These are phyloP conservation scores for Polypedilum pembai DNA, from an alignment of 1,140 invertebrate species.

Conservation along the genomic window DNA sequence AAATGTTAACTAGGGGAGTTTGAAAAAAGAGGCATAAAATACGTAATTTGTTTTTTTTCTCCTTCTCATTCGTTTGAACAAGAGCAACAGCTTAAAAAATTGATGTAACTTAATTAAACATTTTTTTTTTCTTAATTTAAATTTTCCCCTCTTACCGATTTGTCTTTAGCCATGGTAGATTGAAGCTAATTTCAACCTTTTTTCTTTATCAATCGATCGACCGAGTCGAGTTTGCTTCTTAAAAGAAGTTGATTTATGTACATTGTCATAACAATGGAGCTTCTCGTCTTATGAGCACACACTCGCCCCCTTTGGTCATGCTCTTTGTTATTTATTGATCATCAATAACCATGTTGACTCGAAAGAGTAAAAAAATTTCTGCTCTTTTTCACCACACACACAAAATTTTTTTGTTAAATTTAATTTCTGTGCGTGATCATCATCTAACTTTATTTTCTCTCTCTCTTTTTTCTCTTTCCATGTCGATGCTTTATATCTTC, in stretches of 20 bases:
- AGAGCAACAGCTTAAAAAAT: neutral
- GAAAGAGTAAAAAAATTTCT: neutral
- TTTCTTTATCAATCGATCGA: slow-evolving; percentile 15
- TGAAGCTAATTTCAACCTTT: neutral
- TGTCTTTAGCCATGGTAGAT: slow-evolving; percentile 9
- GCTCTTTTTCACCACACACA: neutral
- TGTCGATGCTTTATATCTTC: neutral
- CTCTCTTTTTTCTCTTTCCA: neutral
- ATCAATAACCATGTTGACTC: too few relatives aligned
- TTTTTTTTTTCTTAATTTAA: slow-evolving; percentile 10
- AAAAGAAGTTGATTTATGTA: neutral
- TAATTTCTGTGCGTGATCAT: slow-evolving; percentile 29
- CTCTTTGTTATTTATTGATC: too few relatives aligned
- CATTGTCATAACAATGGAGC: slow-evolving; percentile 9
- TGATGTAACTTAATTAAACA: slow-evolving; percentile 19
- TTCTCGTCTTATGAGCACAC: neutral
- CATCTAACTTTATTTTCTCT: slow-evolving; percentile 29
- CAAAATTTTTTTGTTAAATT: neutral
- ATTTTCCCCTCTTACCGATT: neutral
- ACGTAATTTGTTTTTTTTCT: neutral
- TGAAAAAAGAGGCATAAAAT: neutral
- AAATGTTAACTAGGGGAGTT: slow-evolving; percentile 4
- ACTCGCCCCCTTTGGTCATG: too few relatives aligned
- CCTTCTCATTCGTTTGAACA: neutral
- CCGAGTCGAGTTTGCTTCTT: neutral